phyloP scores from a whole-genome alignment of 2,113 vertebrate genomes.

The Caranx ignobilis region DNA sequence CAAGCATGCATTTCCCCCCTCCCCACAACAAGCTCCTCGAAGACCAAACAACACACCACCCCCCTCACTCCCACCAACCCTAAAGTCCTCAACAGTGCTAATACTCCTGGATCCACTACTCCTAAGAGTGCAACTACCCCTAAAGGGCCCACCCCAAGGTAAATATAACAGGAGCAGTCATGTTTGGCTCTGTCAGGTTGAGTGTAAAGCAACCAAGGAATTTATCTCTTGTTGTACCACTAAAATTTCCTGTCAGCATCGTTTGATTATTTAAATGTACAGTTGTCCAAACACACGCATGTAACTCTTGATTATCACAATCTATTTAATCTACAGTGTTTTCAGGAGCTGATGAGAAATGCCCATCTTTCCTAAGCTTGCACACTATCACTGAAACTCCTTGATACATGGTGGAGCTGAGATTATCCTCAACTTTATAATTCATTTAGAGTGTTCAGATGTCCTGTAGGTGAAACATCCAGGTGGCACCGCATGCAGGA shows the following conservation, averaged over 20 bases:
- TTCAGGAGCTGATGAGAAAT: too few relatives aligned
- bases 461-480: not conserved
- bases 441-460: slow-evolving; percentile 1
- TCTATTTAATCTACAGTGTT: too few relatives aligned
- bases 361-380: not conserved
- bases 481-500: not conserved
- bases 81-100: slow-evolving; percentile 50
- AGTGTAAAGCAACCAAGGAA: not conserved
- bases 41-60: slow-evolving; percentile 2
- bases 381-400: too few relatives aligned
- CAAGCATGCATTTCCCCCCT: slow-evolving; percentile 31
- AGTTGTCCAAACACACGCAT: too few relatives aligned
- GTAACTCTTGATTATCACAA: not conserved
- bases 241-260: not conserved
- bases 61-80: slow-evolving; percentile 68
- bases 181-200: not conserved
- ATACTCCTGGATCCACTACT: slow-evolving; percentile 47
- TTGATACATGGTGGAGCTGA: too few relatives aligned
- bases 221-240: not conserved
- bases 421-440: not conserved
- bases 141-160: slow-evolving; percentile 88
- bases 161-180: slow-evolving; percentile 41
- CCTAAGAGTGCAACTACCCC: slow-evolving; percentile 68
- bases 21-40: slow-evolving; percentile 43
- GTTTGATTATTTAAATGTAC: not conserved